Conservation (phyloP, 2,113 vertebrate species). For the Lampris megalopsis region DNA sequence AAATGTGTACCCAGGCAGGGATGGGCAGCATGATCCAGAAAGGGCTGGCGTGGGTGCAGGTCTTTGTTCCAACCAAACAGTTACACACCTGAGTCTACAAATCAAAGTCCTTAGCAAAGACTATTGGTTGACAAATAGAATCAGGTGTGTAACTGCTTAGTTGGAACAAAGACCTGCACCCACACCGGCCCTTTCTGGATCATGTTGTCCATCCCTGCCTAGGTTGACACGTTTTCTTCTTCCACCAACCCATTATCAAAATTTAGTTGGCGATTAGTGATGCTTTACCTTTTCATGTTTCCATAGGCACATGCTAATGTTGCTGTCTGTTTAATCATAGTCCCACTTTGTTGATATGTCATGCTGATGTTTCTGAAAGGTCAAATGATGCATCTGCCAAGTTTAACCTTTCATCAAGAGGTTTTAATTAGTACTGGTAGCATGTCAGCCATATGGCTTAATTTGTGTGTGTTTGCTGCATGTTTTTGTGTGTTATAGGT, state of each 20-base stretch:
- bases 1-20: no score
- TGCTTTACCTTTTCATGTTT: slow-evolving; percentile 14
- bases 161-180: no score
- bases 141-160: no score
- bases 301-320: slow-evolving; percentile 37
- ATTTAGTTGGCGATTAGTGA: neutral
- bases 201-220: no score
- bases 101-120: no score
- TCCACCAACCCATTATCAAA: neutral
- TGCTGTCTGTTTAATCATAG: slow-evolving; percentile 53
- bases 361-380: slow-evolving; percentile 67
- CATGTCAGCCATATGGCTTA: slow-evolving; percentile 51
- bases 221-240: neutral
- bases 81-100: no score
- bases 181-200: no score
- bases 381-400: slow-evolving; percentile 60
- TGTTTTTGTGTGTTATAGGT: neutral
- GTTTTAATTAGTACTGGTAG: slow-evolving; percentile 64
- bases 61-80: no score
- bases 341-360: slow-evolving; percentile 43
- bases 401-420: slow-evolving; percentile 63
- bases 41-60: no score
- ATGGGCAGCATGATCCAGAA: no score
- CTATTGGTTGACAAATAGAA: no score
- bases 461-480: slow-evolving; percentile 24